These are phyloP conservation scores for Megalops atlanticus DNA, from an alignment of 2,113 vertebrate species.

Conservation along the genomic window DNA sequence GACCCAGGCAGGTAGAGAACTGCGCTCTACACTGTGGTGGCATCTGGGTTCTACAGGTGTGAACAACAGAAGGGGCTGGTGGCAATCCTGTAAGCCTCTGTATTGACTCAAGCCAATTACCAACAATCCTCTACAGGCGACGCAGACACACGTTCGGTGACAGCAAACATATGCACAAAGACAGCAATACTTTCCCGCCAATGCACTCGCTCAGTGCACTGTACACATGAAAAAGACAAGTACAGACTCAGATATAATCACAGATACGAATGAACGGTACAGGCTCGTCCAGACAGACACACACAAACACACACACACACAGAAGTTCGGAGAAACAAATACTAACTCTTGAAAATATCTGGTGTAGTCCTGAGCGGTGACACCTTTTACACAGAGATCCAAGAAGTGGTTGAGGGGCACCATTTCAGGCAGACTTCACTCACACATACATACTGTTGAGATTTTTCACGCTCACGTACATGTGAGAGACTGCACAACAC, in stretches of 20 bases:
- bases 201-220: too few relatives aligned
- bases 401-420: neutral
- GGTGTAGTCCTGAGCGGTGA: neutral
- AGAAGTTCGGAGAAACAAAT: too few relatives aligned
- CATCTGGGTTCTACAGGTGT: neutral
- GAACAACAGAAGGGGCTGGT: constrained; percentile 2
- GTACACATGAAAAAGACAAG: too few relatives aligned
- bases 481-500: neutral
- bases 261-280: too few relatives aligned
- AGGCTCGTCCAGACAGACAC: too few relatives aligned
- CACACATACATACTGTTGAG: neutral
- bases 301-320: neutral
- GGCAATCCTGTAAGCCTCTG: constrained; percentile 4
- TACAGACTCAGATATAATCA: too few relatives aligned
- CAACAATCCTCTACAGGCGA: neutral
- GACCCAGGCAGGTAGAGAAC: neutral
- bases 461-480: neutral
- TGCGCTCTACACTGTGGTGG: neutral
- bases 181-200: neutral
- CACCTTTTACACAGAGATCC: neutral
- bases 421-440: neutral
- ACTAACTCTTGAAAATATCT: too few relatives aligned
- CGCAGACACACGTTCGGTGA: neutral
- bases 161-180: neutral
- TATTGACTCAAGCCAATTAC: constrained; percentile 9